phyloP scores from a whole-genome alignment of 2,888 invertebrate species.

The Kuschelorhynchus macadamiae region DNA sequence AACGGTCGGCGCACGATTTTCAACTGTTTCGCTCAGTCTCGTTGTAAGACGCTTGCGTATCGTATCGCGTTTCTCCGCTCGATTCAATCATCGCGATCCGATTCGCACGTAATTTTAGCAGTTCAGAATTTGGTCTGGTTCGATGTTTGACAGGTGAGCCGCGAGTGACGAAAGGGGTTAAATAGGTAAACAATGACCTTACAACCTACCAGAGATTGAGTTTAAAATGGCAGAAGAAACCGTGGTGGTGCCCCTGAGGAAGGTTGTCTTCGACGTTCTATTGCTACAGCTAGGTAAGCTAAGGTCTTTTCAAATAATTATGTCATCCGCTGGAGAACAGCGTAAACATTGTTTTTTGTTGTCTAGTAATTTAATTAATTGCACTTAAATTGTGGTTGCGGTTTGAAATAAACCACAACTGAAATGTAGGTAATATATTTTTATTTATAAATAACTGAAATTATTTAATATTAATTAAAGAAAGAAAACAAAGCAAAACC shows the following conservation, averaged over 20 bases:
- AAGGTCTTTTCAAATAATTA: background rate
- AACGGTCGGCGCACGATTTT: constrained; percentile 26
- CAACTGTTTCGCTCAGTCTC: constrained; percentile 18
- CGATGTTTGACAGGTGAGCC: constrained; percentile 9
- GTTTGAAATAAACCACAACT: too few species aligned
- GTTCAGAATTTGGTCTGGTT: constrained; percentile 1
- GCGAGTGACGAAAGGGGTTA: background rate
- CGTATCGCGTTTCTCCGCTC: constrained; percentile 21
- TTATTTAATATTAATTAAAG: too few species aligned
- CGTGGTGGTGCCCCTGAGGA: constrained; percentile 69
- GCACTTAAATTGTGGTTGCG: too few species aligned
- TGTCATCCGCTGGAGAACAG: too few species aligned
- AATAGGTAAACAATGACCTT: constrained; percentile 50
- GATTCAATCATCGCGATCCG: constrained; percentile 17
- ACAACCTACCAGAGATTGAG: background rate
- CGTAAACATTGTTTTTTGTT: too few species aligned
- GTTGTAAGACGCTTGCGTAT: constrained; percentile 24
- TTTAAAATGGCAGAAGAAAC: constrained; percentile 52
- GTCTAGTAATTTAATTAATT: too few species aligned
- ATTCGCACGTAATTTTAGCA: constrained; percentile 6
- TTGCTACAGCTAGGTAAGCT: constrained; percentile 76
- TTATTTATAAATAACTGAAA: too few species aligned
- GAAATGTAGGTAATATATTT: too few species aligned
- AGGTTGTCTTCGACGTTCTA: constrained; percentile 77
- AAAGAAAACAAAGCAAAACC: too few species aligned